phyloP scores from a whole-genome alignment of 2,888 invertebrate genomes.

The Kryphioiulus occultus region DNA sequence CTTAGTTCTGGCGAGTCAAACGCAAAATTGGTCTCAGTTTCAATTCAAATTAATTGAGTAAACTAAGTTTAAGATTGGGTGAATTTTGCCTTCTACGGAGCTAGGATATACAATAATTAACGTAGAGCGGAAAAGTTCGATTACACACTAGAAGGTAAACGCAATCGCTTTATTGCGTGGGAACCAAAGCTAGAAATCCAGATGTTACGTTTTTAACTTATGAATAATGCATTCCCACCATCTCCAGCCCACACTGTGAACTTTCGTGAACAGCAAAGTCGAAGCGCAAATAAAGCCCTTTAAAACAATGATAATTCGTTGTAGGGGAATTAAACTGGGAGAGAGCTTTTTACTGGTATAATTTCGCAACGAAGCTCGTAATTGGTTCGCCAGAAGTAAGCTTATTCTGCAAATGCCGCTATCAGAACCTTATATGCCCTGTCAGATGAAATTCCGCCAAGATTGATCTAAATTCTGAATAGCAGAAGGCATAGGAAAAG shows the following conservation, averaged over 20 bases:
- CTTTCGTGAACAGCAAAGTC: background rate
- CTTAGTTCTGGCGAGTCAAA: background rate
- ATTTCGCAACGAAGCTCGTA: background rate
- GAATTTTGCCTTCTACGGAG: background rate
- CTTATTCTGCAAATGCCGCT: background rate
- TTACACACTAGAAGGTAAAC: background rate
- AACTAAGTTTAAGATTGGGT: background rate
- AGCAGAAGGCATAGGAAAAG: background rate
- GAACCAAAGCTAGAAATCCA: background rate
- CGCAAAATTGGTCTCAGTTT: background rate
- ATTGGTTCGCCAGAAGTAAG: background rate
- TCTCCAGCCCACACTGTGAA: background rate
- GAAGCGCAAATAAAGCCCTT: background rate
- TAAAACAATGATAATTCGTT: background rate
- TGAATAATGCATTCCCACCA: conserved; percentile 19
- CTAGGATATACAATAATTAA: background rate
- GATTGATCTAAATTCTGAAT: conserved; percentile 21
- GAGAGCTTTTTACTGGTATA: background rate
- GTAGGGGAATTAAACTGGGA: background rate
- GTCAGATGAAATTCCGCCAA: background rate
- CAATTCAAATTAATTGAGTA: background rate
- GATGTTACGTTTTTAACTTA: conserved; percentile 26
- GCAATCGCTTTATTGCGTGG: background rate
- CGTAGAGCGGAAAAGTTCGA: background rate
- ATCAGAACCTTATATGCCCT: background rate